Conservation (phyloP, 2,113 vertebrate genomes). For the Boleophthalmus pectinirostris region DNA sequence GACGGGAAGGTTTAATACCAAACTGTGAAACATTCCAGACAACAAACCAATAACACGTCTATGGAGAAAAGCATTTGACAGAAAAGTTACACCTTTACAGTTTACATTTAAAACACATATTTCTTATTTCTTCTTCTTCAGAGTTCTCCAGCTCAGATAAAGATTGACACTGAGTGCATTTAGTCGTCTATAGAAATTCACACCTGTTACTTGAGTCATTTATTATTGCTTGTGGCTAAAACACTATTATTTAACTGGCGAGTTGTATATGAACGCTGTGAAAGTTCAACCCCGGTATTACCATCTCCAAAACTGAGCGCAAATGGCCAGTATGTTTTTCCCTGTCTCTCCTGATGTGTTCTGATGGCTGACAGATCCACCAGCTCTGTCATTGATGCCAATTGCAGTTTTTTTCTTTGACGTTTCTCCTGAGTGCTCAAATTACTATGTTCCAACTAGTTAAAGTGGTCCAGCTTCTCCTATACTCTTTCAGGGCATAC, state of each 20-base stretch:
- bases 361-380: conserved; percentile 30
- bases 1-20: too few species aligned
- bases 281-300: conserved; percentile 26
- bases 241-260: conserved; percentile 28
- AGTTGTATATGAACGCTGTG: conserved; percentile 12
- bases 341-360: conserved; percentile 29
- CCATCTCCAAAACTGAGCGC: conserved; percentile 25
- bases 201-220: conserved; percentile 19
- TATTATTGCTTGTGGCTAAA: conserved; percentile 1
- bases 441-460: conserved; percentile 57
- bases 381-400: conserved; percentile 56
- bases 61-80: too few species aligned
- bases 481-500: background rate
- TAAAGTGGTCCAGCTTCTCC: conserved; percentile 19
- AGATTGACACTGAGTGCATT: conserved; percentile 5
- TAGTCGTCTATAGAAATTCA: conserved; percentile 11
- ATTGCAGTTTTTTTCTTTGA: conserved; percentile 53
- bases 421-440: conserved; percentile 47
- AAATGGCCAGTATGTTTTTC: conserved; percentile 24
- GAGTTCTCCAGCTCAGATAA: background rate
- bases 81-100: too few species aligned
- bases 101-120: background rate
- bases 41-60: too few species aligned
- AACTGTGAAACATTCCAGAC: too few species aligned
- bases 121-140: background rate